Evolutionary conservation across 2,113 vertebrate genomes (phyloP).

Genomic region (Garra rufa): DNA sequence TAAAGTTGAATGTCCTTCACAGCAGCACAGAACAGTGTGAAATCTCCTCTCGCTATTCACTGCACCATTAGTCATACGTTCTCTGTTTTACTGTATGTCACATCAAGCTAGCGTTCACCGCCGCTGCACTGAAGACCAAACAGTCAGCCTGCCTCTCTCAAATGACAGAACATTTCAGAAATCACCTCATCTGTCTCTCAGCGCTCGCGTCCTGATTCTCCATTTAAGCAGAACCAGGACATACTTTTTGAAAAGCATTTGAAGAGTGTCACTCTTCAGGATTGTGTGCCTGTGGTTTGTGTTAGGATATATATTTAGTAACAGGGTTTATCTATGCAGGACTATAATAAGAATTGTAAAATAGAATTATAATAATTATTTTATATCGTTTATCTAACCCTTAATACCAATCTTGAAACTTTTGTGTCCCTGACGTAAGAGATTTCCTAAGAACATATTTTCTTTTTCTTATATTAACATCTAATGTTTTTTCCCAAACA

Average conservation of each 20-base stretch:
- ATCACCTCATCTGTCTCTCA: slow-evolving; percentile 7
- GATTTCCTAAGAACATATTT: neutral
- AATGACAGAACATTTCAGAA: neutral
- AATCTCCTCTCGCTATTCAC: neutral
- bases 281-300: neutral
- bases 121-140: neutral
- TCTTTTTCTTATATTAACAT: neutral
- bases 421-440: too few species aligned
- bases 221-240: slow-evolving; percentile 14
- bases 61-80: slow-evolving; percentile 12
- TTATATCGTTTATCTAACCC: too few species aligned
- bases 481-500: neutral
- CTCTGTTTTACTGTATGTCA: slow-evolving; percentile 9
- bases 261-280: neutral
- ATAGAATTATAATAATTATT: neutral
- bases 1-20: slow-evolving; percentile 21
- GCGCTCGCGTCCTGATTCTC: neutral
- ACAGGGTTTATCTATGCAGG: neutral
- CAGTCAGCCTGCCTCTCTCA: neutral
- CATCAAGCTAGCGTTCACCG: slow-evolving; percentile 4
- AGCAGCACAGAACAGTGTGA: neutral
- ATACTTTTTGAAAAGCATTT: neutral
- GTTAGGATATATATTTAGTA: neutral
- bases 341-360: neutral
- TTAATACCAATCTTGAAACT: too few species aligned